Percentiles rank a stretch among this genome's conserved stretches.
These are phyloP conservation scores for Xiphorhynchus elegans DNA, from an alignment of 2,113 vertebrate species.

Conservation along the genomic window DNA sequence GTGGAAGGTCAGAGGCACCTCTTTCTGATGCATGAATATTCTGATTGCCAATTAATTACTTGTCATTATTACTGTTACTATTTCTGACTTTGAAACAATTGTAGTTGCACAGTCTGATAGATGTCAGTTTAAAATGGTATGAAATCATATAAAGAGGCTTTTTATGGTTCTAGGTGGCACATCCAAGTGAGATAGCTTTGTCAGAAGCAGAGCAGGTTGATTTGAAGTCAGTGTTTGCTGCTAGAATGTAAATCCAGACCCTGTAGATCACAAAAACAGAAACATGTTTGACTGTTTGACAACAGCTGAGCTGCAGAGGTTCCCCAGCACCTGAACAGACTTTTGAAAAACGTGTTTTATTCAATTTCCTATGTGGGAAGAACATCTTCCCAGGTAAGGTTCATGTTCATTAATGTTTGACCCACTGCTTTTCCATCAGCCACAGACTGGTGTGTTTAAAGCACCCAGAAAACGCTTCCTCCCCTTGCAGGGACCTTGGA, in stretches of 20 bases:
- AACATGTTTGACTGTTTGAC: not conserved
- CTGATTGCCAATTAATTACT: not conserved
- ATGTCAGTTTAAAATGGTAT: not conserved
- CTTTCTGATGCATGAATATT: not conserved
- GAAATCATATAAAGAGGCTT: not conserved
- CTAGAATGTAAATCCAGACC: not conserved
- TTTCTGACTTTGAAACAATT: not conserved
- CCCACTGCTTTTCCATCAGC: not conserved
- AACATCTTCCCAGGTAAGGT: not conserved
- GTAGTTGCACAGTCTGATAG: not conserved
- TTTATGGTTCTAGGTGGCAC: not conserved
- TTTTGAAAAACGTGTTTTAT: not conserved
- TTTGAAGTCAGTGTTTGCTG: not conserved
- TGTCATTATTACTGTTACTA: not conserved
- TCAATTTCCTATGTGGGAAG: not conserved
- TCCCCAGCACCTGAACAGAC: not conserved
- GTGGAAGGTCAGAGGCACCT: not conserved
- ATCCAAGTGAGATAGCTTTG: not conserved
- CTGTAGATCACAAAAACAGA: not conserved
- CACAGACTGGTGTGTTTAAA: not conserved
- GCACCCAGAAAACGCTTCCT: not conserved
- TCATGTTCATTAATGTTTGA: not conserved
- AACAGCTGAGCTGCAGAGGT: not conserved
- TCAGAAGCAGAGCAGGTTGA: not conserved
- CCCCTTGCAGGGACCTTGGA: not conserved